phyloP scores from a whole-genome alignment of 92 coral and sea anemone species.

The Metridium senile region DNA sequence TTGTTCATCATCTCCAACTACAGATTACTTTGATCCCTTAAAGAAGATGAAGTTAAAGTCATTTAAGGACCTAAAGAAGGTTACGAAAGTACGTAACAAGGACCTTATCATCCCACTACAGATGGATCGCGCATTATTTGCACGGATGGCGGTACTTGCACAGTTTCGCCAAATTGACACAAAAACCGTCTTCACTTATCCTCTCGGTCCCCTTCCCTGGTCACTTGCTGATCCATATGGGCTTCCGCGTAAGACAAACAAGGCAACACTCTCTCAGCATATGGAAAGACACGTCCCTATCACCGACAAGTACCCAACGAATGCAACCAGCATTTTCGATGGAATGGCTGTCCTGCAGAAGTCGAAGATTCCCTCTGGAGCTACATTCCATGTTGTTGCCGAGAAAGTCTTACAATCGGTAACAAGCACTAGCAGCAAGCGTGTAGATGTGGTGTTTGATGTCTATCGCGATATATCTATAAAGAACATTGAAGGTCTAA shows the following conservation, averaged over 20 bases:
- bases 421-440: conserved; percentile 25
- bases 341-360: conserved; percentile 58
- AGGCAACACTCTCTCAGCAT: conserved; percentile 50
- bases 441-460: no score
- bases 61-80: conserved; percentile 58
- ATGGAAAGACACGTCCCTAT: conserved; percentile 42
- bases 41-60: conserved; percentile 59
- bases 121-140: conserved; percentile 48
- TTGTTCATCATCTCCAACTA: not conserved
- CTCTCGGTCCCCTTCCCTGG: conserved; percentile 72
- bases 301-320: conserved; percentile 25
- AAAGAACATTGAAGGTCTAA: no score
- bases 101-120: conserved; percentile 44
- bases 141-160: conserved; percentile 60
- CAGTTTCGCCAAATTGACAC: conserved; percentile 64
- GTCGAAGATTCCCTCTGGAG: conserved; percentile 51
- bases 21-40: conserved; percentile 56
- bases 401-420: conserved; percentile 35
- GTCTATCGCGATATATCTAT: no score
- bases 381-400: conserved; percentile 42
- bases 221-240: conserved; percentile 59
- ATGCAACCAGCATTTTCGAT: conserved; percentile 47
- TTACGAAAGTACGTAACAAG: conserved; percentile 47
- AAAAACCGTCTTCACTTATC: conserved; percentile 50
- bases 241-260: conserved; percentile 51